These are phyloP conservation scores for Phyllotis vaccarum DNA, from an alignment of 2,797 vertebrate genomes.

Conservation along the genomic window DNA sequence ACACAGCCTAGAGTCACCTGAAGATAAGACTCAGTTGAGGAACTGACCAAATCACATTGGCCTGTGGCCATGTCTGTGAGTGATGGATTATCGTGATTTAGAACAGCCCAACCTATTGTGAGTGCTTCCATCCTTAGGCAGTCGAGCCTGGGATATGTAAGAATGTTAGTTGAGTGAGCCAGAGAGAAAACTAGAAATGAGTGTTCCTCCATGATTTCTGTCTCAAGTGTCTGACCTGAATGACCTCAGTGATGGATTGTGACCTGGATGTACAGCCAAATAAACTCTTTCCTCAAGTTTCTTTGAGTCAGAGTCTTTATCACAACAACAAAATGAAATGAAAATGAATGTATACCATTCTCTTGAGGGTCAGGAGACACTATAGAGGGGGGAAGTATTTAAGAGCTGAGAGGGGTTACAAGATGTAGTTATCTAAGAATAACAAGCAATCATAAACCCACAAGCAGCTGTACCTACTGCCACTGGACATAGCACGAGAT, in stretches of 20 bases:
- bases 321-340: background rate
- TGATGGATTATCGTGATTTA: background rate
- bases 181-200: background rate
- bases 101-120: background rate
- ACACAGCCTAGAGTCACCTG: background rate
- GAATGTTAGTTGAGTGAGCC: background rate
- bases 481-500: background rate
- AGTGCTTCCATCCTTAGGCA: background rate
- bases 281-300: background rate
- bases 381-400: background rate
- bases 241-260: background rate
- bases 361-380: background rate
- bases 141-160: background rate
- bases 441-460: background rate
- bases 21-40: background rate
- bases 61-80: background rate
- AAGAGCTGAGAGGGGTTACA: background rate
- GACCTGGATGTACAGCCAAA: background rate
- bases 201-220: background rate
- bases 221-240: background rate
- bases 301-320: background rate
- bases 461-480: background rate
- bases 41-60: background rate
- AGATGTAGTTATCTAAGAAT: background rate
- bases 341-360: background rate